phyloP scores from a whole-genome alignment of 2,113 vertebrate genomes.

The Spilogale gracilis region DNA sequence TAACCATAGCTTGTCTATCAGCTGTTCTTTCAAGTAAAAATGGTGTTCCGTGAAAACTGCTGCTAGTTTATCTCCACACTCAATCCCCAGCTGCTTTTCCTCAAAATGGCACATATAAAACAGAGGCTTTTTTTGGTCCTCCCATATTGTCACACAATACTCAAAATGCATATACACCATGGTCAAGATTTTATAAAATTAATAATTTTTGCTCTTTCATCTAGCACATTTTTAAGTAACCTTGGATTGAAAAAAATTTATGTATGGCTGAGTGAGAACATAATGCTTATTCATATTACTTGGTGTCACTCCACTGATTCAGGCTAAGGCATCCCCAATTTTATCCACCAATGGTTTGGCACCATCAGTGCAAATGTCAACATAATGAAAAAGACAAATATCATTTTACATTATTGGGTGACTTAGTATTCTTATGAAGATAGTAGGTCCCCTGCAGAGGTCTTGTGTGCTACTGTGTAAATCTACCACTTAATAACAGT shows the following conservation, averaged over 20 bases:
- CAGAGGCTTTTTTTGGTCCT: neutral
- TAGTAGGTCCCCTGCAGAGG: neutral
- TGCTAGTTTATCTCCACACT: neutral
- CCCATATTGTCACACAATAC: neutral
- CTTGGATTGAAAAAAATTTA: neutral
- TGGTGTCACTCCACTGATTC: neutral
- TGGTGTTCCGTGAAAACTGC: conserved; percentile 26
- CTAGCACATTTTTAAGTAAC: conserved; percentile 10
- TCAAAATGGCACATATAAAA: neutral
- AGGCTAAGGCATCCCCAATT: neutral
- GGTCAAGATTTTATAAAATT: neutral
- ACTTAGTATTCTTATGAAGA: neutral
- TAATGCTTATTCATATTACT: neutral
- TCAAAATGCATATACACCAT: neutral
- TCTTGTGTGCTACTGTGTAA: neutral
- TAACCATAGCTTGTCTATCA: conserved; percentile 53
- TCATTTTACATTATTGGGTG: neutral
- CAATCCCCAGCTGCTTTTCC: neutral
- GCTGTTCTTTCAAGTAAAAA: conserved; percentile 66
- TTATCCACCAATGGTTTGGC: neutral
- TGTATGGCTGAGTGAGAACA: neutral
- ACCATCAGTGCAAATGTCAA: neutral
- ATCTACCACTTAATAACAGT: neutral
- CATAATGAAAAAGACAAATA: neutral
- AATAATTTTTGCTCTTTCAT: neutral